Base-by-base conservation (phyloP, 2,888 invertebrate genomes). In the Epsilonema sp. region DNA sequence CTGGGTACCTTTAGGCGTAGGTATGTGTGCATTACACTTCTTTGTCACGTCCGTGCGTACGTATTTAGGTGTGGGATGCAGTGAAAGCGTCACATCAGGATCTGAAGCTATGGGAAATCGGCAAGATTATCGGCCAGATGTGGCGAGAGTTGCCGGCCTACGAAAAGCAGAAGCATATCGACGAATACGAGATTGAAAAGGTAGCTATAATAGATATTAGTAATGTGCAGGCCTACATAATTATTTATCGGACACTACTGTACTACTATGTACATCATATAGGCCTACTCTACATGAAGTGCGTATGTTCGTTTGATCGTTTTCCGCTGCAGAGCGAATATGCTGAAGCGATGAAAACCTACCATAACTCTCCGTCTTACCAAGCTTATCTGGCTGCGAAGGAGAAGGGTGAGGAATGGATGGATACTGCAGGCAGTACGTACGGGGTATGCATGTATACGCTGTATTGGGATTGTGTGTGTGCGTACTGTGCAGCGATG, bases 81-180 rank as follows among this genome's bases (percentile, higher is more conserved):
- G 90, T 94, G 0, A 92, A 94, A 68, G 86, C 86, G 0, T 80
- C 83, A 52, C 81, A 94, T 69, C 85, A 87, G 0, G 92, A 94
- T 60, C 73, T 89, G 36, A 94, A 92, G 64, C 70, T 97, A 56
- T 94, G 94, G 94, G 94, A 97, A 72, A 86, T 97, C 49, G 92
- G 94, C 42, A 84, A 89, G 64, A 89, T 94, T 58, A 92, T 97
- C 58, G 94, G 92, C 0, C 78, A 80, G 58, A 87, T 92, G 89
- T 97, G 97, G 97, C 74, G 90, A 49, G 90, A 90, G 61, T 72
- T 90, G 26, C 79, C 82, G 0, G 90, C 92, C 53, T 74, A 78
- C 0, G 87, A 89, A 53, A 92, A 90, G 66, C 80, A 81, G 51
- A 87, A 82, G 56, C 92, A 78, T 65, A 79, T 87, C 44, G 89